Base-by-base conservation (phyloP, 2,797 vertebrate species). In the Nasua narica region DNA sequence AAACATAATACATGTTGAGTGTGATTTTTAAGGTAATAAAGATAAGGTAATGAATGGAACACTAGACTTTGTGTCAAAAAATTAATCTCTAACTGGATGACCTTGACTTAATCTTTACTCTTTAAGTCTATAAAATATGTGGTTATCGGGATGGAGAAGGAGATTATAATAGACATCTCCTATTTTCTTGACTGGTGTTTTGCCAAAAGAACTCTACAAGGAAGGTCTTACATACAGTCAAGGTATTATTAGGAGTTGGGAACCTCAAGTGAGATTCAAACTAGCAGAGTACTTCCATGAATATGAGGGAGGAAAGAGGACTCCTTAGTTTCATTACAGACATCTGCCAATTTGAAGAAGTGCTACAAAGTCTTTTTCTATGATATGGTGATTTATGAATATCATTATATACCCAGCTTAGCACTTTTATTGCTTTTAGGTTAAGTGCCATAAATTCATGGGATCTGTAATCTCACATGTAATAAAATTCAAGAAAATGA, bases 1-100 rank as follows among this genome's bases (percentile, higher is more conserved):
- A 92, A 97, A 94, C 32, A 27, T 29, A 56, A 72, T 70, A 84
- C 18, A 65, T 60, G 60, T 37, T 50, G 32, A 84, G 29, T 77
- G 70, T 79, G 70, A 76, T 37, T 82, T 56, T 84, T 84, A 82
- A 96, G 52, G 50, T 96, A 91, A 89, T 86, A 96, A 97, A 94
- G 74, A 96, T 94, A 91, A 94, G 43, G 32, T 91, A 87, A 87
- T 95, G 14, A 70, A 95, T 65, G 32, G 89, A 97, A 93, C 69
- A 87, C n/a, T 88, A 91, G 89, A 50, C 52, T 87, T 37, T 62
- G 15, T 72, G 19, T 93, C 90, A 91, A 96, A 95, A 93, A 91
- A 84, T 74, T 96, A 90, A 96, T 93, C 50, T 96, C 79, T 93
- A 90, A 95, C 77, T 91, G 62, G 29, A 87, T 92, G 35, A 90